Evolutionary conservation across 2,888 invertebrate species (phyloP).

Genomic region (Malachius bipustulatus): DNA sequence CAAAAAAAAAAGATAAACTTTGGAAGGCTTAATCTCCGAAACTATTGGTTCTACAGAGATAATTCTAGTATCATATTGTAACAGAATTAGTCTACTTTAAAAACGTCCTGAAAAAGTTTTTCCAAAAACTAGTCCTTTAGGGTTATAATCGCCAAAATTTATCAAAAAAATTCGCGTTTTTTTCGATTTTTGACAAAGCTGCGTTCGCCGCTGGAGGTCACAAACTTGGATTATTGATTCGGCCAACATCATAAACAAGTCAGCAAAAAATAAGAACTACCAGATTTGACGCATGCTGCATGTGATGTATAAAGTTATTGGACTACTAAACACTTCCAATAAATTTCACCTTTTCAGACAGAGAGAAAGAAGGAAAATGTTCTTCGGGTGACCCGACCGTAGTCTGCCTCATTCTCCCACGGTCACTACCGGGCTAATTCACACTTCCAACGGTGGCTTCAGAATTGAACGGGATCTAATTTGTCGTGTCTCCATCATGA

Average conservation of each 20-base stretch:
- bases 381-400: too few species aligned
- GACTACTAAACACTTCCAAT: too few species aligned
- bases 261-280: conserved; percentile 1
- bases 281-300: conserved; percentile 3
- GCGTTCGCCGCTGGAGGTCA: conserved; percentile 1
- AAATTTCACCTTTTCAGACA: too few species aligned
- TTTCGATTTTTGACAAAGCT: neutral
- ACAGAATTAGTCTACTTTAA: conserved; percentile 5
- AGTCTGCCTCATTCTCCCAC: too few species aligned
- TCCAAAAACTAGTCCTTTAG: conserved; percentile 5
- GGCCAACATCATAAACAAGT: conserved; percentile 2
- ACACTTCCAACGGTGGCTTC: too few species aligned
- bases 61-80: conserved; percentile 4
- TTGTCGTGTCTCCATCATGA: too few species aligned
- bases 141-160: neutral
- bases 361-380: too few species aligned
- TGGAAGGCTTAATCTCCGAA: conserved; percentile 4
- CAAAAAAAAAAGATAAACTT: too few species aligned
- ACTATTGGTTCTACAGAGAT: conserved; percentile 5
- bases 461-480: too few species aligned
- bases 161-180: neutral
- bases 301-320: neutral
- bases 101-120: conserved; percentile 1
- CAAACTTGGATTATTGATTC: neutral
- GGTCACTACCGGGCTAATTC: too few species aligned